phyloP scores from a whole-genome alignment of 2,113 vertebrate genomes.

The Pachypanchax playfairii region DNA sequence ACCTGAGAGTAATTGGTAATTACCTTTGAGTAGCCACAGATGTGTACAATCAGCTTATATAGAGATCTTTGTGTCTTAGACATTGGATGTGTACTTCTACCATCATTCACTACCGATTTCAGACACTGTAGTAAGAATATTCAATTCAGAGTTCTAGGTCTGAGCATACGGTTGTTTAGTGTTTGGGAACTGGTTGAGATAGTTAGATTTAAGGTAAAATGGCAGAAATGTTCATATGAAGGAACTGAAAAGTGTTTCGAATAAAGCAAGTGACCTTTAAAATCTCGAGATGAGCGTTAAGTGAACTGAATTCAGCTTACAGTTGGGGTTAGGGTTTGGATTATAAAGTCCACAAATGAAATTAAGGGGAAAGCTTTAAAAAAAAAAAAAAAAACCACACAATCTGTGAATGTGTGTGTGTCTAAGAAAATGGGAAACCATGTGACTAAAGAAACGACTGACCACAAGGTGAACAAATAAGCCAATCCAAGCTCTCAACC shows the following conservation, averaged over 20 bases:
- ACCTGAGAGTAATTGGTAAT: conserved; percentile 61
- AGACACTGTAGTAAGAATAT: not conserved
- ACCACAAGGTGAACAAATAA: conserved; percentile 69
- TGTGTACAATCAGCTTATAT: conserved; percentile 56
- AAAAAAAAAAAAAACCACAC: not conserved
- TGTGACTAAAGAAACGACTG: conserved; percentile 52
- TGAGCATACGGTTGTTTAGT: not conserved
- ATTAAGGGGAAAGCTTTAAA: conserved; percentile 1
- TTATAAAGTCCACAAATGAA: not conserved
- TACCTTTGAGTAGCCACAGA: conserved; percentile 59
- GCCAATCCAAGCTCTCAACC: conserved; percentile 68
- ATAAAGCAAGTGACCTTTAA: too few relatives aligned
- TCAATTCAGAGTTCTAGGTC: not conserved
- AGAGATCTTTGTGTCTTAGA: conserved; percentile 24
- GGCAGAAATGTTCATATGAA: too few relatives aligned
- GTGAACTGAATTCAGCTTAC: not conserved
- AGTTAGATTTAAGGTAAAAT: too few relatives aligned
- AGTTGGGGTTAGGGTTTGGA: not conserved
- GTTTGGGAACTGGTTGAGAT: too few relatives aligned
- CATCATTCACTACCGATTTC: not conserved
- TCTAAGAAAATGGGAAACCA: not conserved
- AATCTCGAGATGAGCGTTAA: not conserved
- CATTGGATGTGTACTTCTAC: conserved; percentile 11
- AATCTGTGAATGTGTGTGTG: not conserved
- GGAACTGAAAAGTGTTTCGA: too few relatives aligned